These are phyloP conservation scores for Holcopasites calliopsidis DNA, from an alignment of 1,140 invertebrate species.

Conservation along the genomic window DNA sequence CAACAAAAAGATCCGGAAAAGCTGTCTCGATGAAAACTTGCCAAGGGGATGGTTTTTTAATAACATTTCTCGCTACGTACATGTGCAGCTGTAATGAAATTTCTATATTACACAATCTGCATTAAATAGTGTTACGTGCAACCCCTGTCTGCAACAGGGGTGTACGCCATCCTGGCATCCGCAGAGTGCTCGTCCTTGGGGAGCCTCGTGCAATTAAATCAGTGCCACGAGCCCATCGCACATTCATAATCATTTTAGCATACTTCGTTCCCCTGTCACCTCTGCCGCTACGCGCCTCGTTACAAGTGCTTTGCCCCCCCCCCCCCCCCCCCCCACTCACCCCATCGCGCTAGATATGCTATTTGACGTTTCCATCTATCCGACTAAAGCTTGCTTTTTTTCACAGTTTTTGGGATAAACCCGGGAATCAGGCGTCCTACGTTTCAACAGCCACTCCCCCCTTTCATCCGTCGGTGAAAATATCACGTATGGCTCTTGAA, in stretches of 20 bases:
- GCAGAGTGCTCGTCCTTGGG: background rate
- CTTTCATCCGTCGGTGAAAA: background rate
- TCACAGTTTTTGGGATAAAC: too few species aligned
- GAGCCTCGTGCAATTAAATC: slow-evolving; percentile 31
- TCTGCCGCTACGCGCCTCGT: background rate
- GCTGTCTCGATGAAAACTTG: too few species aligned
- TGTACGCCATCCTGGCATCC: background rate
- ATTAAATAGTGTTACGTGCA: slow-evolving; percentile 17
- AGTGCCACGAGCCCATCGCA: background rate
- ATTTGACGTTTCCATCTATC: too few species aligned
- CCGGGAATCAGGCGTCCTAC: too few species aligned
- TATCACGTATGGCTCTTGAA: background rate
- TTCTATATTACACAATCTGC: slow-evolving; percentile 6
- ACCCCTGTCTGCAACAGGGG: background rate
- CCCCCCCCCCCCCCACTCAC: too few species aligned
- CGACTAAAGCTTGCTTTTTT: too few species aligned
- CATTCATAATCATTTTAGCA: slow-evolving; percentile 11
- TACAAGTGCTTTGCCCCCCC: too few species aligned
- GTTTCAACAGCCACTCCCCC: too few species aligned
- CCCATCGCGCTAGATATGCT: too few species aligned
- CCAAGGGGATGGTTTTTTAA: background rate
- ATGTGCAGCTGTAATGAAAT: background rate
- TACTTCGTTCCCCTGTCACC: background rate
- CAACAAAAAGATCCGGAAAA: too few species aligned
- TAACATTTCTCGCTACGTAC: background rate